Percentiles rank a stretch among this genome's conserved stretches.
Conservation (phyloP, 1,140 invertebrate species). For the Hydropsyche tenuis region DNA sequence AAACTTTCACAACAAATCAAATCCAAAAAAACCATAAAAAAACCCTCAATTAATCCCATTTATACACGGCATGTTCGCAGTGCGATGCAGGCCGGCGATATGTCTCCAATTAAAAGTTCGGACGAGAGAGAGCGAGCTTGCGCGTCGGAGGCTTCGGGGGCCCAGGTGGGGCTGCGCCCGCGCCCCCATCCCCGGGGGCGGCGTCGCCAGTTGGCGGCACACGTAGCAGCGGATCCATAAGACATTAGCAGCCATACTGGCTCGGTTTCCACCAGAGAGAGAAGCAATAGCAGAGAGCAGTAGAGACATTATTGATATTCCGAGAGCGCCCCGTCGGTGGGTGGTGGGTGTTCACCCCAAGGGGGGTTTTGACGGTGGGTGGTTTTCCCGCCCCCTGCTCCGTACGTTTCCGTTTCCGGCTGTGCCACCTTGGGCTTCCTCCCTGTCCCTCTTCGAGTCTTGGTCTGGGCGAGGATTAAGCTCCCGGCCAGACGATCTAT, state of each 20-base stretch:
- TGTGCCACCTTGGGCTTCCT: not conserved
- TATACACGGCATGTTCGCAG: not conserved
- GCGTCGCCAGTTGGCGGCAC: constrained; percentile 42
- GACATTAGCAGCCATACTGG: constrained; percentile 46
- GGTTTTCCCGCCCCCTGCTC: not conserved
- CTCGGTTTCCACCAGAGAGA: constrained; percentile 47
- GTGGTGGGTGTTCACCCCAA: not conserved
- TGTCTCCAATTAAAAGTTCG: constrained; percentile 26
- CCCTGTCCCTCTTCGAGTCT: not conserved
- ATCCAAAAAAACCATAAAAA: too few relatives aligned
- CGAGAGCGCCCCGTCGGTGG: constrained; percentile 40
- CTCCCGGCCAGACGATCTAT: constrained; percentile 49
- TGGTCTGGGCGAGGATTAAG: constrained; percentile 26
- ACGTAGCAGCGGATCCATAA: constrained; percentile 41
- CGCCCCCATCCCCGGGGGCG: constrained; percentile 3
- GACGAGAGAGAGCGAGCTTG: constrained; percentile 39
- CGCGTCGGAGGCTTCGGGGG: not conserved
- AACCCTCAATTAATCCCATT: too few relatives aligned
- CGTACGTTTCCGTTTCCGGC: constrained; percentile 36
- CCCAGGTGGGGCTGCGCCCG: constrained; percentile 13
- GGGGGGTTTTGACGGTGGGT: too few relatives aligned
- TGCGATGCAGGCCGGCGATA: constrained; percentile 22
- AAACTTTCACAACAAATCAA: too few relatives aligned
- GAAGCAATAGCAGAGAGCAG: constrained; percentile 48
- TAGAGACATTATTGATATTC: constrained; percentile 51